These are phyloP conservation scores for Euura lappo DNA, from an alignment of 1,140 invertebrate species.

Conservation along the genomic window DNA sequence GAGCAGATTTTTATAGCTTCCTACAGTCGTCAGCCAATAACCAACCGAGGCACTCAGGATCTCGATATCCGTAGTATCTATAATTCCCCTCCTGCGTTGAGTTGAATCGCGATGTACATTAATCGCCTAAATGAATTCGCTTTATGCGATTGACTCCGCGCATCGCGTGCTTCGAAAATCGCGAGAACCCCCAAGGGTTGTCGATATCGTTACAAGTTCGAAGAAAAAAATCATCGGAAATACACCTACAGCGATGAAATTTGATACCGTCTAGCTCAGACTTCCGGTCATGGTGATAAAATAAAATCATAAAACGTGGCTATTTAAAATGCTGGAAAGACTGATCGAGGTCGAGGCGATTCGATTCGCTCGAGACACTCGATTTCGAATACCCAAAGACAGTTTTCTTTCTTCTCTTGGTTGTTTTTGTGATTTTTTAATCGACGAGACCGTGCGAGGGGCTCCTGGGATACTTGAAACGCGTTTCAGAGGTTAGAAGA, in stretches of 20 bases:
- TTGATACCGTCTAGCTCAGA: neutral
- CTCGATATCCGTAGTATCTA: neutral
- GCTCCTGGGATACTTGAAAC: neutral
- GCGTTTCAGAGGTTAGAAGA: neutral
- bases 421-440: neutral
- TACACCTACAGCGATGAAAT: neutral
- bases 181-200: no score
- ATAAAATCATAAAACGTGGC: neutral
- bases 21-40: no score
- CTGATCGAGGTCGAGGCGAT: neutral
- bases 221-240: no score
- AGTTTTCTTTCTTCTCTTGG: neutral
- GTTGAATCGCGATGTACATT: no score
- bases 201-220: no score
- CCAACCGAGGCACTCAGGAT: neutral
- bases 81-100: neutral
- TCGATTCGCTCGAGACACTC: neutral
- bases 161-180: no score
- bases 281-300: conserved; percentile 1
- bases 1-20: neutral
- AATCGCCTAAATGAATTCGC: no score
- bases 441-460: neutral
- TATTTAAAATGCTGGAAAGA: neutral
- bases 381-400: neutral
- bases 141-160: no score